These are phyloP conservation scores for Callipepla californica DNA, from an alignment of 2,113 vertebrate genomes.

Conservation along the genomic window DNA sequence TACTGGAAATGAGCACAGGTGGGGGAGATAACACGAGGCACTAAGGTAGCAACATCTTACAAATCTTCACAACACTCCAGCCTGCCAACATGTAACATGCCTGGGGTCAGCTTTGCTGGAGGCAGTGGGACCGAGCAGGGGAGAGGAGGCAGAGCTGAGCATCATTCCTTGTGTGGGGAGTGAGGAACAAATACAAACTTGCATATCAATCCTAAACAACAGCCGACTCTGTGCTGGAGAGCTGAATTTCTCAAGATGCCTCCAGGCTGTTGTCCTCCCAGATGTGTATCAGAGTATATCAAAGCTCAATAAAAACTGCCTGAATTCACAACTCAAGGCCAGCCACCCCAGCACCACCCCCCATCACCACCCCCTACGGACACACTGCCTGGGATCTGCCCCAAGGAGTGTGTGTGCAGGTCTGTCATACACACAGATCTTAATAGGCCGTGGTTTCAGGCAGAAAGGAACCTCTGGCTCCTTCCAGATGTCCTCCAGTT, in stretches of 20 bases:
- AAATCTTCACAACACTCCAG: neutral
- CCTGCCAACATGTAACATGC: neutral
- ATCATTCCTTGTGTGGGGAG: rapidly evolving
- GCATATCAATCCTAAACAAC: neutral
- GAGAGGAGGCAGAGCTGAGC: neutral
- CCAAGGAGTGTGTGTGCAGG: neutral
- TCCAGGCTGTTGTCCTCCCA: neutral
- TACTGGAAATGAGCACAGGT: neutral
- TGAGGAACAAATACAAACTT: neutral
- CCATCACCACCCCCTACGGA: neutral
- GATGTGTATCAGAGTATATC: neutral
- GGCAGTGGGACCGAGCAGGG: neutral
- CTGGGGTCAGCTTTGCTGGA: neutral
- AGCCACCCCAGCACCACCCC: neutral
- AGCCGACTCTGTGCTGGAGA: neutral
- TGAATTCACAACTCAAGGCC: neutral
- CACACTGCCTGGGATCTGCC: neutral
- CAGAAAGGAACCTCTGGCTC: too few relatives aligned
- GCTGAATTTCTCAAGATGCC: neutral
- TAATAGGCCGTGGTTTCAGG: neutral
- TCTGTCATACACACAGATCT: neutral
- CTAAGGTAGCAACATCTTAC: neutral
- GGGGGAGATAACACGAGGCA: neutral
- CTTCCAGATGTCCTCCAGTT: neutral
- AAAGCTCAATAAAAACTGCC: neutral